phyloP scores from a whole-genome alignment of 2,888 invertebrate species.

The Iselma pallidipennis region DNA sequence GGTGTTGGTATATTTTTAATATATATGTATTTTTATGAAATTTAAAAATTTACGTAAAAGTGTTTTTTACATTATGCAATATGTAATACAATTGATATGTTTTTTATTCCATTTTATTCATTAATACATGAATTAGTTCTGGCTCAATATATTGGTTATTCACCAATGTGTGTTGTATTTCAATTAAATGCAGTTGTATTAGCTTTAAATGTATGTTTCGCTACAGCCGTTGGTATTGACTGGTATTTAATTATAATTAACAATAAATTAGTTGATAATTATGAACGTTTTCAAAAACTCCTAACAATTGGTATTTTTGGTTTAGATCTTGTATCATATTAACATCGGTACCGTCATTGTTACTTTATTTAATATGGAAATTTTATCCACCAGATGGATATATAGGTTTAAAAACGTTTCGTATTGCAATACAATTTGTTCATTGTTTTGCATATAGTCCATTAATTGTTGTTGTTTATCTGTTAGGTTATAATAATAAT shows the following conservation, averaged over 20 bases:
- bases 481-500: constrained; percentile 29
- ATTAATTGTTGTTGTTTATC: constrained; percentile 23
- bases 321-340: neutral
- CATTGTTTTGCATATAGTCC: constrained; percentile 12
- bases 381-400: neutral
- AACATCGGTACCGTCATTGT: neutral
- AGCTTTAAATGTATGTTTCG: neutral
- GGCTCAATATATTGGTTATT: neutral
- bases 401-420: neutral
- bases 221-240: neutral
- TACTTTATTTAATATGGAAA: neutral
- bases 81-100: neutral
- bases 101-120: neutral
- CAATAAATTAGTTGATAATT: constrained; percentile 1
- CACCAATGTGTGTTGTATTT: neutral
- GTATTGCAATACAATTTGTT: neutral
- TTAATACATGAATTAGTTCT: neutral
- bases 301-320: neutral
- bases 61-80: neutral
- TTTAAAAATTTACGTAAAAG: constrained; percentile 22
- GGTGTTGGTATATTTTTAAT: constrained; percentile 20
- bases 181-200: neutral
- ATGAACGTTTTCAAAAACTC: neutral
- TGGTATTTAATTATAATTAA: neutral
- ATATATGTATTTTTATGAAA: constrained; percentile 24